Conservation (phyloP, 2,113 vertebrate genomes). For the Percopsis transmontana region DNA sequence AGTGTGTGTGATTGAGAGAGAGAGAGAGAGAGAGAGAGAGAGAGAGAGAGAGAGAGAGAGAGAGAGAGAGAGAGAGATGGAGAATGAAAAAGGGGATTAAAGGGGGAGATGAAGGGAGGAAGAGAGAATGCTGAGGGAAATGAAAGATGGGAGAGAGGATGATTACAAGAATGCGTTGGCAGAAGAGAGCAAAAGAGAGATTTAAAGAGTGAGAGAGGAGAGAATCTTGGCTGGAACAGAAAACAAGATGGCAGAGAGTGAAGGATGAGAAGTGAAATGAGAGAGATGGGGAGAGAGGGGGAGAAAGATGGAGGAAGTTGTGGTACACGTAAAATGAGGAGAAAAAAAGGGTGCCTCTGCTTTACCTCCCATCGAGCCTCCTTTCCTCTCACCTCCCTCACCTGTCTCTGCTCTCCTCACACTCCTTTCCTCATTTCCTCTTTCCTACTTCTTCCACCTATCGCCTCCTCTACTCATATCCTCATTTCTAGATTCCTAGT, state of each 20-base stretch:
- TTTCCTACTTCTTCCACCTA: neutral
- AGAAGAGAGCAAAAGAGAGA: no score
- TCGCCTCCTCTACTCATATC: neutral
- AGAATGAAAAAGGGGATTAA: neutral
- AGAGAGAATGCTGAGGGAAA: no score
- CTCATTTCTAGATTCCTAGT: no score
- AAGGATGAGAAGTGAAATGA: neutral
- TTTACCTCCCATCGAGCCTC: neutral
- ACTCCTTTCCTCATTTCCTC: neutral
- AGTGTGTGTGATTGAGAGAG: neutral
- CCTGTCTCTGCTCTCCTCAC: neutral
- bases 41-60: no score
- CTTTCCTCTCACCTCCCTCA: conserved; percentile 9
- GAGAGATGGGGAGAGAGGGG: neutral
- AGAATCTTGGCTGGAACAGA: neutral
- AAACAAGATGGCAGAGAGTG: neutral
- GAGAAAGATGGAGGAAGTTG: neutral
- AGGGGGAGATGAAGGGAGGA: neutral
- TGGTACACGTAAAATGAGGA: no score
- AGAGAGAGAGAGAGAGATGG: neutral
- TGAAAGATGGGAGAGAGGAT: neutral
- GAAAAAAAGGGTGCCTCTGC: neutral
- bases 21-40: neutral
- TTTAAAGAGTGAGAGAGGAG: neutral
- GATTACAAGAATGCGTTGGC: neutral